These are phyloP conservation scores for Elachura formosa DNA, from an alignment of 2,113 vertebrate species.

Conservation along the genomic window DNA sequence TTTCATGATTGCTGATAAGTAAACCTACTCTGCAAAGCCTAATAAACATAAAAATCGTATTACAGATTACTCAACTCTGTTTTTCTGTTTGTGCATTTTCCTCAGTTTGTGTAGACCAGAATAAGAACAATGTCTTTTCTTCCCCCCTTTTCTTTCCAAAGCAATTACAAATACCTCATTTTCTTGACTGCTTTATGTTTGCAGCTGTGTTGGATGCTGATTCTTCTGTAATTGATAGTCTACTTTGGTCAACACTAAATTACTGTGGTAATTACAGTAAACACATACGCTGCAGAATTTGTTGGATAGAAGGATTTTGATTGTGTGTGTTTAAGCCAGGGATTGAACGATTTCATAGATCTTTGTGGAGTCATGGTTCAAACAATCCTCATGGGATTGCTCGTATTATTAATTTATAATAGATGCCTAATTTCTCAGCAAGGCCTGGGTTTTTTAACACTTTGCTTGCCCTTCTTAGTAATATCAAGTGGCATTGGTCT, in stretches of 20 bases:
- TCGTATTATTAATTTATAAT: not conserved
- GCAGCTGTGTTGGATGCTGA: slow-evolving; percentile 35
- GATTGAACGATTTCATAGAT: not conserved
- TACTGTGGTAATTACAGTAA: slow-evolving; percentile 6
- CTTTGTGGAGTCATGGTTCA: not conserved
- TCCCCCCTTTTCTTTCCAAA: not conserved
- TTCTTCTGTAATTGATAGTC: slow-evolving; percentile 32
- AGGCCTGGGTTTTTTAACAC: not conserved
- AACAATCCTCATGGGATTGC: not conserved
- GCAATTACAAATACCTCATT: not conserved
- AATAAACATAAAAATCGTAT: not conserved
- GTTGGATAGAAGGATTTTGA: not conserved
- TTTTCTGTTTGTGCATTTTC: not conserved
- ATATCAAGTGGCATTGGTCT: not conserved
- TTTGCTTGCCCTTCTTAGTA: not conserved
- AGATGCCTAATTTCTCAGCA: not conserved
- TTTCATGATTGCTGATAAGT: not conserved
- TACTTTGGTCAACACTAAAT: slow-evolving; percentile 5
- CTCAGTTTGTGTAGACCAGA: not conserved
- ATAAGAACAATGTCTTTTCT: not conserved
- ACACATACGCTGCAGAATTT: not conserved
- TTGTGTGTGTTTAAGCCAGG: not conserved
- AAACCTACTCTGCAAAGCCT: not conserved
- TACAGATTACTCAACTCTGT: not conserved
- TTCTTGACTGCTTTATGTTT: slow-evolving; percentile 24